A percentile compares a stretch with the other conserved stretches of the same genome.
phyloP scores from a whole-genome alignment of 2,113 vertebrate genomes.

The Delphinapterus leucas region DNA sequence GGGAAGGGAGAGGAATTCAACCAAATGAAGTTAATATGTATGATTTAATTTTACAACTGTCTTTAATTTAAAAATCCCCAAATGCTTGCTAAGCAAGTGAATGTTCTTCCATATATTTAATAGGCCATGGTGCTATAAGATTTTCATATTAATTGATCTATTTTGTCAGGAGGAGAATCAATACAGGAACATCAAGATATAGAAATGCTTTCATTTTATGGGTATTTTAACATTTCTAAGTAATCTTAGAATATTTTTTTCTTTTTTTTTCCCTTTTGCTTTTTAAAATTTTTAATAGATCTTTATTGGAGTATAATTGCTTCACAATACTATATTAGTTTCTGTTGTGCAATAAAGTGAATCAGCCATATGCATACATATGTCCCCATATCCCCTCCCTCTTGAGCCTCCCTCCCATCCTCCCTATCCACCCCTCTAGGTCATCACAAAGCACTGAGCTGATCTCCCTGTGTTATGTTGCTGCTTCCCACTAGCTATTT shows the following conservation, averaged over 20 bases:
- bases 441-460: too few relatives aligned
- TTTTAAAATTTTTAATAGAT: too few relatives aligned
- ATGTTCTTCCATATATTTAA: not conserved
- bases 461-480: too few relatives aligned
- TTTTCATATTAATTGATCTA: slow-evolving; percentile 9
- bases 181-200: not conserved
- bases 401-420: too few relatives aligned
- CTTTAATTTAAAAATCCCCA: slow-evolving; percentile 40
- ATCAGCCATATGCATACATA: too few relatives aligned
- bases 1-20: not conserved
- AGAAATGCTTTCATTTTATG: not conserved
- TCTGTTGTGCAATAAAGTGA: too few relatives aligned
- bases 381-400: too few relatives aligned
- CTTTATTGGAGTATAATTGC: too few relatives aligned
- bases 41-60: slow-evolving; percentile 29
- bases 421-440: too few relatives aligned
- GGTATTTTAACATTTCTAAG: not conserved
- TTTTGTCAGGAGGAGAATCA: not conserved
- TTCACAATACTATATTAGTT: too few relatives aligned
- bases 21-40: not conserved
- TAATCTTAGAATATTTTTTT: not conserved
- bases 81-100: not conserved
- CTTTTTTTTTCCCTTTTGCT: too few relatives aligned
- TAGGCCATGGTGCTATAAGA: not conserved
- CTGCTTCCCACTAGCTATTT: too few relatives aligned